Percentiles rank a stretch among this genome's conserved stretches.
Evolutionary conservation across 1,140 invertebrate species (phyloP).

Genomic region (Steinernema feltiae): DNA sequence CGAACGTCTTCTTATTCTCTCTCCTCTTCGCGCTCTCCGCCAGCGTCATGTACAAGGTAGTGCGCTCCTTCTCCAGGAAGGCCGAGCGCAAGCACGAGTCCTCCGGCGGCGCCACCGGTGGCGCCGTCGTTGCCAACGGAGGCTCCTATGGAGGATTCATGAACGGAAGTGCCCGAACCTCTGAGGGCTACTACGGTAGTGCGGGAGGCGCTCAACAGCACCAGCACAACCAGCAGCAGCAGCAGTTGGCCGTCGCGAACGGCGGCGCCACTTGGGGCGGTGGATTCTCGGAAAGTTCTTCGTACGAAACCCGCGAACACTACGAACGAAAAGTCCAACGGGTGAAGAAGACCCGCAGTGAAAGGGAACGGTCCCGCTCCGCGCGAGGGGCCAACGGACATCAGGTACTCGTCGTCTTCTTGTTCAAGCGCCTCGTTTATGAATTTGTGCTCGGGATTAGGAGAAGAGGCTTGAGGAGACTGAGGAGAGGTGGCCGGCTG

Average conservation of each 20-base stretch:
- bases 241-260: conserved; percentile 18
- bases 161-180: conserved; percentile 16
- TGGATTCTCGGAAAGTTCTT: conserved; percentile 50
- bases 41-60: conserved; percentile 51
- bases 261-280: conserved; percentile 17
- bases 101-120: conserved; percentile 23
- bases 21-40: conserved; percentile 22
- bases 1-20: conserved; percentile 14
- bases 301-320: conserved; percentile 53
- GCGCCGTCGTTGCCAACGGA: conserved; percentile 21
- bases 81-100: conserved; percentile 52
- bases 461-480: too few species aligned
- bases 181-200: conserved; percentile 21
- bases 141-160: not conserved
- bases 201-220: not conserved
- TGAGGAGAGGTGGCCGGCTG: too few species aligned
- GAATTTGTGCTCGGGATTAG: not conserved
- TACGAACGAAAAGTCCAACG: conserved; percentile 53
- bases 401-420: not conserved
- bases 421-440: not conserved
- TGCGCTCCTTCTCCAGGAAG: conserved; percentile 46
- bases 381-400: conserved; percentile 12
- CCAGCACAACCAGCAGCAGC: conserved; percentile 5
- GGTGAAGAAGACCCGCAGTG: conserved; percentile 49
- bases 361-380: conserved; percentile 30